Base-by-base conservation (phyloP, 2,888 invertebrate genomes). In the Coelopa pilipes region DNA sequence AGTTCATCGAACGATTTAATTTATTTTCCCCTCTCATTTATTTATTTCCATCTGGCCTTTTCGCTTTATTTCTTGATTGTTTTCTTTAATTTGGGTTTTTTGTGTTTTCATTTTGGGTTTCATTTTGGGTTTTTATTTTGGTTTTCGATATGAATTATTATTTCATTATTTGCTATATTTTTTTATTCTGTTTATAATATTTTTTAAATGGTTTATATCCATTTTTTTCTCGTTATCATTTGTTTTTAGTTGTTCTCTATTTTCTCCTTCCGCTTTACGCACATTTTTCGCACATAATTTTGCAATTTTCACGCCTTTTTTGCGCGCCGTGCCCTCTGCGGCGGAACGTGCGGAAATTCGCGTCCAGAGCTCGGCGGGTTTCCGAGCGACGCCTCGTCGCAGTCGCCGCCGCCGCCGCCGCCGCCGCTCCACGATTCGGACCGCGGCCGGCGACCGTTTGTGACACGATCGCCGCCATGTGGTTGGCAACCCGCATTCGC, bases 301-400 rank as follows among this genome's bases (percentile, higher is more conserved):
- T 21, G 57, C 9, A 21, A 59, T 21, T 21, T 59, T 24, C 12
- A 59, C 57, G 21, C 24, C 10, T 21, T 59, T 21, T 24, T 59
- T 21, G 57, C 11, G 21, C 11, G 21, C 57, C 11, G 11, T 21
- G 10, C 21, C 24, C 24, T 59, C 21, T 21, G 24, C 5, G 21
- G 57, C 57, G 19, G 57, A 21, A 19, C 57, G 9, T 65, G 45
- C 63, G 47, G 47, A 59, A 59, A 59, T 59, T 24, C 57, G 19
- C 57, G 19, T 59, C 21, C 19, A 19, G 17, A 55, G 24, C 24
- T 59, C 19, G 19, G 19, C 17, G 2, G 19, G 24, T 11, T 21
- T 12, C 19, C 57, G 19, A 11, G 13, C 15, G 9, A 19, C 2
- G 21, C 19, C 21, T n/a, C 55, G 9, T 21, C 21, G 12, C 19